Conservation (phyloP, 2,113 vertebrate genomes). For the Scophthalmus maximus region DNA sequence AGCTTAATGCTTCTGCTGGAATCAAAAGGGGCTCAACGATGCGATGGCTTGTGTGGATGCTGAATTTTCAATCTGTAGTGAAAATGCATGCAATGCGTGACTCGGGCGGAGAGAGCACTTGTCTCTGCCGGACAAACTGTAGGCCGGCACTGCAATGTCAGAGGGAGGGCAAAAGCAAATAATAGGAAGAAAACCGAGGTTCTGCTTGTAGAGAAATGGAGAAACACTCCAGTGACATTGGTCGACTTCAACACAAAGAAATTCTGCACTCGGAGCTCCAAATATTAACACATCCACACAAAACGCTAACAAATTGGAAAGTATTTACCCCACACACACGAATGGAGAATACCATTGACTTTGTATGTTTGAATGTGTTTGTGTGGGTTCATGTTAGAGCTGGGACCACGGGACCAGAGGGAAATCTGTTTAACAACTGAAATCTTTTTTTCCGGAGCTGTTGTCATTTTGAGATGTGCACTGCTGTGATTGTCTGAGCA, state of each 20-base stretch:
- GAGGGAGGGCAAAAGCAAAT: slow-evolving; percentile 51
- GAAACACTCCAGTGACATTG: slow-evolving; percentile 38
- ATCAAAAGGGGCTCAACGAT: slow-evolving; percentile 50
- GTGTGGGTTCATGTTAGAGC: slow-evolving; percentile 16
- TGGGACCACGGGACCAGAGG: no score
- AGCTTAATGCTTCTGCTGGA: slow-evolving; percentile 56
- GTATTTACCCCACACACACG: slow-evolving; percentile 23
- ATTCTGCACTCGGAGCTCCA: slow-evolving; percentile 26
- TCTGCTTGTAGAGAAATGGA: slow-evolving; percentile 25
- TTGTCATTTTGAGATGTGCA: not conserved
- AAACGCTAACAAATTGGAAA: slow-evolving; percentile 38
- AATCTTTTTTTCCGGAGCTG: not conserved
- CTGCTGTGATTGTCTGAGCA: slow-evolving; percentile 14
- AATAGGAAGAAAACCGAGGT: not conserved
- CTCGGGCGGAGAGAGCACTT: slow-evolving; percentile 65
- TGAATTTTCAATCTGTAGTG: slow-evolving; percentile 56
- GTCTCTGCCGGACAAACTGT: slow-evolving; percentile 52
- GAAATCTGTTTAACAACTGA: no score
- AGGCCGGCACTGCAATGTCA: slow-evolving; percentile 57
- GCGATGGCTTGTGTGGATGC: slow-evolving; percentile 37
- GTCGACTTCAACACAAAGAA: slow-evolving; percentile 35
- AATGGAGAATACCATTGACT: slow-evolving; percentile 12
- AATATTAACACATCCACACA: slow-evolving; percentile 47
- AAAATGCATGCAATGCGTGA: slow-evolving; percentile 56
- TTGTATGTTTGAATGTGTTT: slow-evolving; percentile 4